phyloP scores from a whole-genome alignment of 1,140 invertebrate species.

The Drosophila biarmipes region DNA sequence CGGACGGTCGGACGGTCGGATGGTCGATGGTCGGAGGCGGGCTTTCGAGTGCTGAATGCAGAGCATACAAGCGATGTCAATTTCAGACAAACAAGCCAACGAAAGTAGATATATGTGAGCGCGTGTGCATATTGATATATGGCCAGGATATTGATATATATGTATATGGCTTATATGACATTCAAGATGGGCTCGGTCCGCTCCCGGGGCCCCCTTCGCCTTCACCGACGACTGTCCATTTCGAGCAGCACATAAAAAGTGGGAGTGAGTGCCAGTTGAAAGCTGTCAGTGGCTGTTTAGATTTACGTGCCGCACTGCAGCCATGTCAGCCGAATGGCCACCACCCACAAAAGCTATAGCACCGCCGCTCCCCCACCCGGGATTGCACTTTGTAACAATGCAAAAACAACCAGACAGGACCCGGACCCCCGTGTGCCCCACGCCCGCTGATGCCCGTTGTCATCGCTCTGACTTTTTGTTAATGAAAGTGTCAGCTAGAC shows the following conservation, averaged over 20 bases:
- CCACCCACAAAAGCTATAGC: constrained; percentile 22
- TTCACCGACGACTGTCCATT: constrained; percentile 34
- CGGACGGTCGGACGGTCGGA: too few species aligned
- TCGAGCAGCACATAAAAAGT: constrained; percentile 64
- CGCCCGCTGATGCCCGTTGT: constrained; percentile 47
- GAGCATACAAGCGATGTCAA: constrained; percentile 65
- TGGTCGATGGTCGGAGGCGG: neutral
- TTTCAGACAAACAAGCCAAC: constrained; percentile 75
- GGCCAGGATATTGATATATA: constrained; percentile 54
- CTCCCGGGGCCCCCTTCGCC: neutral
- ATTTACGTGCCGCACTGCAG: constrained; percentile 81
- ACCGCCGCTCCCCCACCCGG: neutral
- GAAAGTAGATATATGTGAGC: constrained; percentile 33
- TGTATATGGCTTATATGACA: constrained; percentile 42
- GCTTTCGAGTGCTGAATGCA: constrained; percentile 10
- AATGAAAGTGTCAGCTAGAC: constrained; percentile 82
- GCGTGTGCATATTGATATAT: constrained; percentile 60
- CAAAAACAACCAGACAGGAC: constrained; percentile 59
- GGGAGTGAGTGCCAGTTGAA: constrained; percentile 56
- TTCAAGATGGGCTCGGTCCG: constrained; percentile 60
- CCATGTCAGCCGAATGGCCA: constrained; percentile 67
- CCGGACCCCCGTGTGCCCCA: neutral
- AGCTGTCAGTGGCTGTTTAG: constrained; percentile 81
- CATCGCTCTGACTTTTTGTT: constrained; percentile 80
- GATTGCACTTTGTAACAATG: constrained; percentile 77